Percentiles rank a stretch among this genome's conserved stretches.
phyloP scores from a whole-genome alignment of 1,140 invertebrate genomes.

The Bombus polaris region DNA sequence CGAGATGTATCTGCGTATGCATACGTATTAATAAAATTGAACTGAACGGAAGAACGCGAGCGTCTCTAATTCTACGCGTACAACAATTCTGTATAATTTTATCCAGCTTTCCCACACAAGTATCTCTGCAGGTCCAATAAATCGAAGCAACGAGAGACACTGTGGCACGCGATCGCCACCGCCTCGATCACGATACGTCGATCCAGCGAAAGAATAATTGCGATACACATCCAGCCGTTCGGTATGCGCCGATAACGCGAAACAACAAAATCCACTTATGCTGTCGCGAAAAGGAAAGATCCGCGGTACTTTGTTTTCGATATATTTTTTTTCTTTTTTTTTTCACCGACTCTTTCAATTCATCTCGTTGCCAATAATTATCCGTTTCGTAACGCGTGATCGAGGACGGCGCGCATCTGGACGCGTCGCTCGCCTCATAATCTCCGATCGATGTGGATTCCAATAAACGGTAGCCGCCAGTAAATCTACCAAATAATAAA shows the following conservation, averaged over 20 bases:
- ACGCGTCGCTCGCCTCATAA: slow-evolving; percentile 62
- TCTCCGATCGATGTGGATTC: slow-evolving; percentile 63
- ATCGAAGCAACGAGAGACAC: background rate
- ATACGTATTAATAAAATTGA: background rate
- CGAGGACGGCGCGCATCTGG: slow-evolving; percentile 47
- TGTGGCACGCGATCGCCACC: background rate
- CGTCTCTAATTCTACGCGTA: background rate
- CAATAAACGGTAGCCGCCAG: slow-evolving; percentile 68
- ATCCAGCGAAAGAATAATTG: background rate
- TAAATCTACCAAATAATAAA: slow-evolving; percentile 73
- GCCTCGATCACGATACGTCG: slow-evolving; percentile 24
- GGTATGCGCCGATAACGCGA: slow-evolving; percentile 39
- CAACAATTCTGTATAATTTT: background rate
- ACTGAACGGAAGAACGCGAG: fast-evolving
- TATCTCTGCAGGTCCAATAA: background rate
- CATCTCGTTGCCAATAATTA: slow-evolving; percentile 35
- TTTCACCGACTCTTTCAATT: background rate
- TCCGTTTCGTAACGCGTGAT: slow-evolving; percentile 23
- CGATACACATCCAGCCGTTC: background rate
- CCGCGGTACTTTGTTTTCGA: background rate
- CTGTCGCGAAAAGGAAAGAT: background rate
- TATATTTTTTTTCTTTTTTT: too few relatives aligned
- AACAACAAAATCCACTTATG: slow-evolving; percentile 52
- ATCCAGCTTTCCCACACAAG: background rate
- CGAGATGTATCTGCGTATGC: background rate